A percentile compares a stretch with the other conserved stretches of the same genome.
Conservation (phyloP, 1,140 invertebrate genomes). For the Pseudoatta argentina region DNA sequence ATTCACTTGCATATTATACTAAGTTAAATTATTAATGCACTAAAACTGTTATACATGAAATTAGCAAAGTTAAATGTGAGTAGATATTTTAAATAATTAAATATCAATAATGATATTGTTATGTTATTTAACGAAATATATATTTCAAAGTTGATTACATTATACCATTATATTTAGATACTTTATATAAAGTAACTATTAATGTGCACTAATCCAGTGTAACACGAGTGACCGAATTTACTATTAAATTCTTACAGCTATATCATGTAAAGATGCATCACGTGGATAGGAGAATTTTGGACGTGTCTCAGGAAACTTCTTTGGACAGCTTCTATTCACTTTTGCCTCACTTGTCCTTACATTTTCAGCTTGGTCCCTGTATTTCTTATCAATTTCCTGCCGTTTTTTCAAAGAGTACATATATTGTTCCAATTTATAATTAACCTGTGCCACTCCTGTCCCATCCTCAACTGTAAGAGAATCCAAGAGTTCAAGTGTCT, state of each 20-base stretch:
- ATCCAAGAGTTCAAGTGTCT: background rate
- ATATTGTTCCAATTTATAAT: slow-evolving; percentile 18
- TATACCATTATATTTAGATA: too few relatives aligned
- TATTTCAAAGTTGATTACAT: too few relatives aligned
- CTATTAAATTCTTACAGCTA: slow-evolving; percentile 31
- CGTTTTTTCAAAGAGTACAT: slow-evolving; percentile 1
- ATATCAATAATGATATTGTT: too few relatives aligned
- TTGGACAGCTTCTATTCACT: background rate
- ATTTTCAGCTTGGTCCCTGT: background rate
- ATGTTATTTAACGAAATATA: too few relatives aligned
- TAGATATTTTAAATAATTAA: too few relatives aligned
- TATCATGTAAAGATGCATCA: background rate
- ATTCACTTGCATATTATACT: too few relatives aligned
- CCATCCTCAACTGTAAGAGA: slow-evolving; percentile 42
- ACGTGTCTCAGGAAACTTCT: slow-evolving; percentile 23
- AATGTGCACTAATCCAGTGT: too few relatives aligned
- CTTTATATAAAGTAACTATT: too few relatives aligned
- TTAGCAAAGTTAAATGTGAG: too few relatives aligned
- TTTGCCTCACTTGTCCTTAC: background rate
- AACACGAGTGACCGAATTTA: too few relatives aligned
- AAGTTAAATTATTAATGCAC: too few relatives aligned
- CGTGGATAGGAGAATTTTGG: slow-evolving; percentile 4
- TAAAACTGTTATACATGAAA: too few relatives aligned
- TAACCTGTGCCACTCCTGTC: slow-evolving; percentile 4
- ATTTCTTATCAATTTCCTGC: slow-evolving; percentile 13